Percentiles rank a stretch among this genome's conserved stretches.
These are phyloP conservation scores for Charaxes varanes DNA, from an alignment of 1,140 invertebrate genomes.

Conservation along the genomic window DNA sequence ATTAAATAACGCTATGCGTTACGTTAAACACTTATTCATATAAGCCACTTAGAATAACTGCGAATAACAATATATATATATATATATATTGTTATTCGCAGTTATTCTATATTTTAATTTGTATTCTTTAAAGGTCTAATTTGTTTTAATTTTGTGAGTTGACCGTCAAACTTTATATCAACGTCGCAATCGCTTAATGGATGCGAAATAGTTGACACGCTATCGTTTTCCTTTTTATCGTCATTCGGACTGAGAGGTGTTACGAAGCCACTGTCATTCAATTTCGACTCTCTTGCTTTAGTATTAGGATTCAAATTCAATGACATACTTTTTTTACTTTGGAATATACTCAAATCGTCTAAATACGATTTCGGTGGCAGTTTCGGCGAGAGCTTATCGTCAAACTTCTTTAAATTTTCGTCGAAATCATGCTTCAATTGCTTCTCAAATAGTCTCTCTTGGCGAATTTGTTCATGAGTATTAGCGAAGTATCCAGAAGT, in stretches of 20 bases:
- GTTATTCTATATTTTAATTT: constrained; percentile 4
- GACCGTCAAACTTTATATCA: constrained; percentile 69
- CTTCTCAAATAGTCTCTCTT: constrained; percentile 69
- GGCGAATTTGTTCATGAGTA: constrained; percentile 79
- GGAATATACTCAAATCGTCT: constrained; percentile 50
- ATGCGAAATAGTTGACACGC: constrained; percentile 54
- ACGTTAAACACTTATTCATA: no score
- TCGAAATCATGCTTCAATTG: constrained; percentile 69
- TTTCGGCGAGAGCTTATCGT: constrained; percentile 34
- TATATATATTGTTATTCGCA: no score
- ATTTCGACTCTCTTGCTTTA: constrained; percentile 33
- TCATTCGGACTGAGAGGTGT: constrained; percentile 47
- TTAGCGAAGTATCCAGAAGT: constrained; percentile 76
- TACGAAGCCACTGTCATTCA: constrained; percentile 52
- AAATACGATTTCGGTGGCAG: constrained; percentile 32
- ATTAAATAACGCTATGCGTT: no score
- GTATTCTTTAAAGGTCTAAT: constrained; percentile 40
- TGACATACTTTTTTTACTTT: constrained; percentile 49
- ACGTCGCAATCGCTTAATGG: constrained; percentile 73
- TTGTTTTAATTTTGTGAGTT: constrained; percentile 65
- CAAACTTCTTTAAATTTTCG: constrained; percentile 59
- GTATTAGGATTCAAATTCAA: constrained; percentile 42
- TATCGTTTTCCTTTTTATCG: constrained; percentile 41
- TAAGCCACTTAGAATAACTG: no score
- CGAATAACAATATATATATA: no score